Evolutionary conservation across 2,113 vertebrate species (phyloP).

Genomic region (Microtus ochrogaster): DNA sequence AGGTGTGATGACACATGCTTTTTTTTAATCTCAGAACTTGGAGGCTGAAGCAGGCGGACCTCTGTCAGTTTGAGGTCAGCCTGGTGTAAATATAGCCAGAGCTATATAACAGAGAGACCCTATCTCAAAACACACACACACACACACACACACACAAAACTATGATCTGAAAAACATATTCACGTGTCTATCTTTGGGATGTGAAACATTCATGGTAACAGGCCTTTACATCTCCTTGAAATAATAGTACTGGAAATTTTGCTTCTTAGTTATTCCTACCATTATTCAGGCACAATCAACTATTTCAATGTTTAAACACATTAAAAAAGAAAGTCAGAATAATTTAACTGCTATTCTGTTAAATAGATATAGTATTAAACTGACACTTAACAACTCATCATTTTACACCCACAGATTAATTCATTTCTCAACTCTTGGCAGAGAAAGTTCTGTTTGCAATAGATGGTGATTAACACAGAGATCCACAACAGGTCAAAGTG

Average conservation of each 20-base stretch:
- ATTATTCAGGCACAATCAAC: not conserved
- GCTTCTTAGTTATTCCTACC: constrained; percentile 2
- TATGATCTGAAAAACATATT: not conserved
- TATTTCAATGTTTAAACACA: not conserved
- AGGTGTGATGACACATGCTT: not conserved
- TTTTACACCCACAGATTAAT: not conserved
- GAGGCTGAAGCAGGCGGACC: not conserved
- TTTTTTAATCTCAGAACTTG: not conserved
- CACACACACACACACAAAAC: not conserved
- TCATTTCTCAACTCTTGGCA: not conserved
- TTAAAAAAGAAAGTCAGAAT: not conserved
- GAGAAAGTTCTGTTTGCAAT: not conserved
- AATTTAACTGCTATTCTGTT: not conserved
- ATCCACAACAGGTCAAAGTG: not conserved
- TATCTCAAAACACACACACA: not conserved
- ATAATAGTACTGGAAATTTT: not conserved
- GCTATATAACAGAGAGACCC: not conserved
- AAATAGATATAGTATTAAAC: not conserved
- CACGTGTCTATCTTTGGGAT: not conserved
- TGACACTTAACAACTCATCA: not conserved
- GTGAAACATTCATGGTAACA: not conserved
- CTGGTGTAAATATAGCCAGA: not conserved
- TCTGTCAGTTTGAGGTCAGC: not conserved
- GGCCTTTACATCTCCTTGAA: not conserved
- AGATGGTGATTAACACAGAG: not conserved